A percentile compares a stretch with the other conserved stretches of the same genome.
Conservation (phyloP, 2,113 vertebrate species). For the Archocentrus centrarchus region DNA sequence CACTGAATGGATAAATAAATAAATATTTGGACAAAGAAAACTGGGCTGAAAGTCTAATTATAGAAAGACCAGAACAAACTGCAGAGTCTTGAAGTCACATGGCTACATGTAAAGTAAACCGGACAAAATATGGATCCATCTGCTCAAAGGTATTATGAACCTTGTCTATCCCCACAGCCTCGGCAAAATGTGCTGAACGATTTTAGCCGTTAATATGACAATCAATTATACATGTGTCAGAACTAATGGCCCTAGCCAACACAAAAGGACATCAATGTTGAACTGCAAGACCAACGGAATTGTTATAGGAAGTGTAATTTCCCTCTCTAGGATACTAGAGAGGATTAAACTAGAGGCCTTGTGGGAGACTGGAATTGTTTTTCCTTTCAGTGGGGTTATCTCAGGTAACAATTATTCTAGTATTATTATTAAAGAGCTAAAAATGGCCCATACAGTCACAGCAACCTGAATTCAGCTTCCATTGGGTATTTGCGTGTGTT, state of each 20-base stretch:
- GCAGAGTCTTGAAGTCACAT: not conserved
- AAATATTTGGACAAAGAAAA: too few species aligned
- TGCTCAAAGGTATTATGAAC: conserved; percentile 62
- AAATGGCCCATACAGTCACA: conserved; percentile 68
- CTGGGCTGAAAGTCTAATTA: too few species aligned
- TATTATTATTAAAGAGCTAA: conserved; percentile 78
- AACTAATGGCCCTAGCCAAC: conserved; percentile 67
- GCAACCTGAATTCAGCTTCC: conserved; percentile 67
- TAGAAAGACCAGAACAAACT: not conserved
- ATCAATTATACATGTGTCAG: conserved; percentile 78
- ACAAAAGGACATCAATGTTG: conserved; percentile 69
- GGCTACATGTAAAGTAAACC: conserved; percentile 34
- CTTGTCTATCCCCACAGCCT: conserved; percentile 43
- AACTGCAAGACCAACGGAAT: conserved; percentile 69
- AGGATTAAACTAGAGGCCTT: conserved; percentile 70
- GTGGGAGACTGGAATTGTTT: conserved; percentile 73
- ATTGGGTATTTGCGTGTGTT: conserved; percentile 53
- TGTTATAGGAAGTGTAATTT: conserved; percentile 72
- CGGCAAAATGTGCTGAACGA: conserved; percentile 63
- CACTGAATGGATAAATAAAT: too few species aligned
- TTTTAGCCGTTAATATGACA: conserved; percentile 75
- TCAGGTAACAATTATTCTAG: conserved; percentile 74
- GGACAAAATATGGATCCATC: conserved; percentile 58
- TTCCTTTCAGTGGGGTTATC: conserved; percentile 71
- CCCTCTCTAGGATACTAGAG: conserved; percentile 69